phyloP scores from a whole-genome alignment of 2,888 invertebrate species.

The Ischnura elegans region DNA sequence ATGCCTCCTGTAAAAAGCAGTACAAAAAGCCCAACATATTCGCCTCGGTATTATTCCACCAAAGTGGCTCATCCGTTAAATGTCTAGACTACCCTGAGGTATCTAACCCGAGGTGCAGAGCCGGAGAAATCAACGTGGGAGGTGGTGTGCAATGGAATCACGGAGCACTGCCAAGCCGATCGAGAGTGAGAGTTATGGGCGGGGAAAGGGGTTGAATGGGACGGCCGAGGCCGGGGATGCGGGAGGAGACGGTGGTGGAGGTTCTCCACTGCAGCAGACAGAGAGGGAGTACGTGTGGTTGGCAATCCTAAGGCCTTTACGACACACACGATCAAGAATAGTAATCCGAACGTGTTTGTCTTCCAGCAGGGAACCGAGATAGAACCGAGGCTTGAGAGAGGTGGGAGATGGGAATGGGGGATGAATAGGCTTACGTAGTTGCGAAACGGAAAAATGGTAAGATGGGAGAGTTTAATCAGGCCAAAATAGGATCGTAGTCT shows the following conservation, averaged over 20 bases:
- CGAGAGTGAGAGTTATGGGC: not conserved
- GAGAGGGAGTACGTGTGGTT: not conserved
- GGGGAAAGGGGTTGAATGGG: not conserved
- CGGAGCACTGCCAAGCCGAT: not conserved
- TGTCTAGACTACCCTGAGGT: not conserved
- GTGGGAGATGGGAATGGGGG: not conserved
- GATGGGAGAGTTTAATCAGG: not conserved
- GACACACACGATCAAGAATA: not conserved
- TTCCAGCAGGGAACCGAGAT: not conserved
- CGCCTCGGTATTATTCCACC: too few species aligned
- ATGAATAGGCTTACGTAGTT: not conserved
- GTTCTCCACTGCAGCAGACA: not conserved
- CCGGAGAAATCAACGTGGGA: not conserved
- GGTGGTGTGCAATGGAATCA: not conserved
- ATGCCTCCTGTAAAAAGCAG: too few species aligned
- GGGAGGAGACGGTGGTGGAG: not conserved
- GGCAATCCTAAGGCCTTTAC: conserved; percentile 17
- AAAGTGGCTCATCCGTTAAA: not conserved
- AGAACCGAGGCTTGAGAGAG: not conserved
- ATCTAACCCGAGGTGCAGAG: not conserved
- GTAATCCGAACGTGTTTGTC: conserved; percentile 15
- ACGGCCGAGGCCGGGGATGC: not conserved
- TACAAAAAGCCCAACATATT: too few species aligned
- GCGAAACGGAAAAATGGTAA: not conserved
- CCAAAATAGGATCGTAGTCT: too few species aligned